These are phyloP conservation scores for Sesamia nonagrioides DNA, from an alignment of 1,140 invertebrate species.

Conservation along the genomic window DNA sequence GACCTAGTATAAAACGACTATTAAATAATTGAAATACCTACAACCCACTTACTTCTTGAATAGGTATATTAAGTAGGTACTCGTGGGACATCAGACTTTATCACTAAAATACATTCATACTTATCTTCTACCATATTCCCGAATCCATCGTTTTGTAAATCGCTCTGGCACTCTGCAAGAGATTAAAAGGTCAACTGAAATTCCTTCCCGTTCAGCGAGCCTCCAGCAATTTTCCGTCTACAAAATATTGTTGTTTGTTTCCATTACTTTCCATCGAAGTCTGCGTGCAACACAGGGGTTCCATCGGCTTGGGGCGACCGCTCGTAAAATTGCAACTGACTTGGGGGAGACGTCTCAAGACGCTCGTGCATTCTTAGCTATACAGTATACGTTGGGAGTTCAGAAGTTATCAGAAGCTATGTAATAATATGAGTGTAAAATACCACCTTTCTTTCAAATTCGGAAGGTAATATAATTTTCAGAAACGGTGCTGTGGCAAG, in stretches of 20 bases:
- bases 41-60: no score
- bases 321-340: conserved; percentile 84
- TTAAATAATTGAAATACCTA: no score
- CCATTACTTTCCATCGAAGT: conserved; percentile 62
- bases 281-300: conserved; percentile 58
- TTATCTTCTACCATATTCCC: no score
- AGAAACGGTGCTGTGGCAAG: no score
- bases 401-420: not conserved
- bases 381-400: conserved; percentile 55
- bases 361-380: conserved; percentile 82
- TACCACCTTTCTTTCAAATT: no score
- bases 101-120: no score
- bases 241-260: conserved; percentile 64
- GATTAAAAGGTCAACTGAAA: conserved; percentile 33
- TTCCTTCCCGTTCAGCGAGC: conserved; percentile 13
- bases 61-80: no score
- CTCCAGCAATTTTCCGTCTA: conserved; percentile 34
- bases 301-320: conserved; percentile 72
- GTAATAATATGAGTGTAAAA: not conserved
- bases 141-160: no score
- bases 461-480: no score
- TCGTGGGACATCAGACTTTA: no score
- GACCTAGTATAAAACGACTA: no score
- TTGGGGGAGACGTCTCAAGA: conserved; percentile 83
- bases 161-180: not conserved